Evolutionary conservation across 1,140 invertebrate species (phyloP).

Genomic region (Leptinotarsa defecta): DNA sequence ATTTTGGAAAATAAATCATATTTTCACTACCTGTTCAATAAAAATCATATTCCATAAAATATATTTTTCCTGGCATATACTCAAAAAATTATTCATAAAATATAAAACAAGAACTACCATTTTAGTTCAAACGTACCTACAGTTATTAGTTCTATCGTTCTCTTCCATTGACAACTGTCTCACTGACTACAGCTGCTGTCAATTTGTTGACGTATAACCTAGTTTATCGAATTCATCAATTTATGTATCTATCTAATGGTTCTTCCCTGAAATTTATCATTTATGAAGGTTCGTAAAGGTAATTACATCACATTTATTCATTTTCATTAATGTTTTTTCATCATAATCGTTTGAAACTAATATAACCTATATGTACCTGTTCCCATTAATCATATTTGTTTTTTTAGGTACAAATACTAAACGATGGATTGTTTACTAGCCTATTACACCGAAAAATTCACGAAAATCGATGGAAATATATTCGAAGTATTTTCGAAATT

Average conservation of each 20-base stretch:
- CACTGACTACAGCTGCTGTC: not conserved
- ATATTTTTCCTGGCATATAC: no score
- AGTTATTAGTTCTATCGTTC: not conserved
- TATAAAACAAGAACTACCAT: no score
- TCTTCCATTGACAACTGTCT: not conserved
- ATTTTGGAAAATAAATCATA: no score
- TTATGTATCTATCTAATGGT: not conserved
- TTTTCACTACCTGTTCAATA: no score
- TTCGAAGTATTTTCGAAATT: slow-evolving; percentile 45
- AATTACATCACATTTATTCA: not conserved
- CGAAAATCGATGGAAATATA: slow-evolving; percentile 44
- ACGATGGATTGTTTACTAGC: slow-evolving; percentile 47
- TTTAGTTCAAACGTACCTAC: not conserved
- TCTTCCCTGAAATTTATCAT: not conserved
- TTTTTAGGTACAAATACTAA: not conserved
- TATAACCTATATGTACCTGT: not conserved
- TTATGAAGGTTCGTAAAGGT: not conserved
- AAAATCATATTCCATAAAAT: no score
- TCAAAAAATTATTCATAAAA: no score
- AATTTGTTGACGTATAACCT: slow-evolving; percentile 6
- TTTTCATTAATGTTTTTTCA: not conserved
- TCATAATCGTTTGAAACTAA: not conserved
- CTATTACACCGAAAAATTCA: slow-evolving; percentile 44
- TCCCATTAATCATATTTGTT: slow-evolving; percentile 12
- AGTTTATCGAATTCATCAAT: not conserved